Percentiles rank a stretch among this genome's conserved stretches.
Evolutionary conservation across 2,888 invertebrate species (phyloP).

Genomic region (Hypolimnas misippus): DNA sequence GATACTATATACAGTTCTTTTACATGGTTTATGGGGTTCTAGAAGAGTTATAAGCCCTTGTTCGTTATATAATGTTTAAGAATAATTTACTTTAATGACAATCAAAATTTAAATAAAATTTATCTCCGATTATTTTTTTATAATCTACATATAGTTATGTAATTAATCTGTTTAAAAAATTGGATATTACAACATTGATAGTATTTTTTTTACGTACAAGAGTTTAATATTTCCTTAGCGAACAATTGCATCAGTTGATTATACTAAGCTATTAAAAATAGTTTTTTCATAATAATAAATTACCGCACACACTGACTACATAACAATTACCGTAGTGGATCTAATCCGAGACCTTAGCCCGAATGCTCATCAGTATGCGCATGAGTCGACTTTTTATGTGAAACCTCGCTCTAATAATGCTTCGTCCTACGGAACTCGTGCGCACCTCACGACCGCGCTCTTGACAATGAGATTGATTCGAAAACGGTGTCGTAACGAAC

Average conservation of each 20-base stretch:
- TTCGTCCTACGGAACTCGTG: constrained; percentile 38
- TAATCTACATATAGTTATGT: no score
- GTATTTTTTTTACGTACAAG: no score
- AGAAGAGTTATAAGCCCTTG: no score
- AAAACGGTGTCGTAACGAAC: constrained; percentile 30
- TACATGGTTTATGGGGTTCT: no score
- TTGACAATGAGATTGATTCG: constrained; percentile 58
- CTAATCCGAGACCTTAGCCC: constrained; percentile 62
- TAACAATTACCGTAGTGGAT: not conserved
- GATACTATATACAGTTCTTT: no score
- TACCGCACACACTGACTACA: not conserved
- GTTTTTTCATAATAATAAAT: not conserved
- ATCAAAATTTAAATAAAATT: no score
- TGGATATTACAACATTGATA: no score
- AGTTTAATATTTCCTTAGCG: not conserved
- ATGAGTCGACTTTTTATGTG: constrained; percentile 65
- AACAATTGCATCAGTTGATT: not conserved
- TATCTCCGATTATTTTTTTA: no score
- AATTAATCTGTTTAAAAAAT: no score
- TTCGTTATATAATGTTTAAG: no score
- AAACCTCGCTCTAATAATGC: constrained; percentile 62
- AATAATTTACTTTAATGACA: no score
- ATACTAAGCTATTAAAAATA: not conserved
- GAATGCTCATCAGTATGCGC: constrained; percentile 55
- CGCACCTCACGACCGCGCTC: constrained; percentile 42